Percentiles rank a stretch among this genome's conserved stretches.
These are phyloP conservation scores for Simalia tracyae DNA, from an alignment of 2,797 vertebrate species.

Conservation along the genomic window DNA sequence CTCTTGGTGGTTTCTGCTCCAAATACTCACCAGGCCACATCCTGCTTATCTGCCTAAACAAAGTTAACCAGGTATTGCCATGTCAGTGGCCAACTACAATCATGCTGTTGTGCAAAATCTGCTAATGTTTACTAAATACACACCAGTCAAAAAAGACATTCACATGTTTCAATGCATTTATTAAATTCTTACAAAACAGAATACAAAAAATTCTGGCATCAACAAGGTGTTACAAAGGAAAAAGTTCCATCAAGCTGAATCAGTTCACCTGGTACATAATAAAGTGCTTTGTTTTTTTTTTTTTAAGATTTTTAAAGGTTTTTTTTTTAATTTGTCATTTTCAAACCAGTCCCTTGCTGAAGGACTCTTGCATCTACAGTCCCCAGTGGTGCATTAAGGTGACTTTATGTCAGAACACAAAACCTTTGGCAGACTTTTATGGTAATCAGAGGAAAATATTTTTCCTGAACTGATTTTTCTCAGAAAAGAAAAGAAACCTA, in stretches of 20 bases:
- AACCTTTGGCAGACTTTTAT: slow-evolving; percentile 66
- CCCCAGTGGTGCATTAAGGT: slow-evolving; percentile 44
- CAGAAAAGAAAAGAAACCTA: slow-evolving; percentile 32
- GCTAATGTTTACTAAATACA: neutral
- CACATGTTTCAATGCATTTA: slow-evolving; percentile 72
- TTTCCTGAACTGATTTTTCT: slow-evolving; percentile 46
- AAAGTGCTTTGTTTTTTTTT: slow-evolving; percentile 75
- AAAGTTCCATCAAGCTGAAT: slow-evolving; percentile 71
- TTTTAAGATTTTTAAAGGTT: slow-evolving; percentile 17
- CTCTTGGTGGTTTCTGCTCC: neutral
- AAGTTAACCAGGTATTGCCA: neutral
- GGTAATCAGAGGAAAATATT: slow-evolving; percentile 50
- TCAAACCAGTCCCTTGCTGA: slow-evolving; percentile 19
- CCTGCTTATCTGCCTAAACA: neutral
- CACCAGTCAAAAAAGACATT: neutral
- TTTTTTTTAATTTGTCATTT: neutral
- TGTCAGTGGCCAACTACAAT: neutral
- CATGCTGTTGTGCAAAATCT: neutral
- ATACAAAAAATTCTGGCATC: slow-evolving; percentile 82
- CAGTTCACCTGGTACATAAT: slow-evolving; percentile 74
- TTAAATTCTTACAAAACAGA: slow-evolving; percentile 84
- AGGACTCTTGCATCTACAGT: slow-evolving; percentile 21
- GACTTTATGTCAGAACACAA: slow-evolving; percentile 50
- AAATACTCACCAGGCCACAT: neutral
- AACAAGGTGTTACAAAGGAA: slow-evolving; percentile 74